Percentiles rank a stretch among this genome's conserved stretches.
phyloP scores from a whole-genome alignment of 2,888 invertebrate genomes.

The Loripinus fragilis region DNA sequence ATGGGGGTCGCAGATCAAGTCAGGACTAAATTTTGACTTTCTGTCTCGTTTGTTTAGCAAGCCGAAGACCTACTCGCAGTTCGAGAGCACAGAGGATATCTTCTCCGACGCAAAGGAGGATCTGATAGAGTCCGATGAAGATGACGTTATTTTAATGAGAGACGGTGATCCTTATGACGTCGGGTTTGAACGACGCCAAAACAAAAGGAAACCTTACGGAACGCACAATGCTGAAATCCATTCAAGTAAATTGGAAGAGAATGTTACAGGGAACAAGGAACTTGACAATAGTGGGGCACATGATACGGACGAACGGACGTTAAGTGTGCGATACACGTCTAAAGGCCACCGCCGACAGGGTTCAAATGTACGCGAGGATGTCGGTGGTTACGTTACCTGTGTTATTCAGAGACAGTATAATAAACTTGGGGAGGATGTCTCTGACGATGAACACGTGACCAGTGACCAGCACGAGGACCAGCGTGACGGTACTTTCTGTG shows the following conservation, averaged over 20 bases:
- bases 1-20: slow-evolving; percentile 50
- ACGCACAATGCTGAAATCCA: neutral
- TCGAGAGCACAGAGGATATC: slow-evolving; percentile 52
- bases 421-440: slow-evolving; percentile 21
- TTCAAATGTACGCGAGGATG: slow-evolving; percentile 6
- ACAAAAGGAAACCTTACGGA: neutral
- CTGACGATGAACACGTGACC: neutral
- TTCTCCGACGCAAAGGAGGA: slow-evolving; percentile 56
- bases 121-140: slow-evolving; percentile 24
- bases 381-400: slow-evolving; percentile 10
- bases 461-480: neutral
- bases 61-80: slow-evolving; percentile 40
- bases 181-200: neutral
- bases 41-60: slow-evolving; percentile 44
- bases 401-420: slow-evolving; percentile 37
- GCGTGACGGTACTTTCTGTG: neutral
- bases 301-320: neutral
- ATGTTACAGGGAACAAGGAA: neutral
- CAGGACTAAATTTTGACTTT: slow-evolving; percentile 40
- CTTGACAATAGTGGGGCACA: too few relatives aligned
- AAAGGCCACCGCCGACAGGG: neutral
- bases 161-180: neutral
- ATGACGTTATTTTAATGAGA: slow-evolving; percentile 14
- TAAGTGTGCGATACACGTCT: neutral
- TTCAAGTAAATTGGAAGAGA: neutral